Percentiles rank a stretch among this genome's conserved stretches.
These are phyloP conservation scores for Furcifer pardalis DNA, from an alignment of 2,797 vertebrate genomes.

Conservation along the genomic window DNA sequence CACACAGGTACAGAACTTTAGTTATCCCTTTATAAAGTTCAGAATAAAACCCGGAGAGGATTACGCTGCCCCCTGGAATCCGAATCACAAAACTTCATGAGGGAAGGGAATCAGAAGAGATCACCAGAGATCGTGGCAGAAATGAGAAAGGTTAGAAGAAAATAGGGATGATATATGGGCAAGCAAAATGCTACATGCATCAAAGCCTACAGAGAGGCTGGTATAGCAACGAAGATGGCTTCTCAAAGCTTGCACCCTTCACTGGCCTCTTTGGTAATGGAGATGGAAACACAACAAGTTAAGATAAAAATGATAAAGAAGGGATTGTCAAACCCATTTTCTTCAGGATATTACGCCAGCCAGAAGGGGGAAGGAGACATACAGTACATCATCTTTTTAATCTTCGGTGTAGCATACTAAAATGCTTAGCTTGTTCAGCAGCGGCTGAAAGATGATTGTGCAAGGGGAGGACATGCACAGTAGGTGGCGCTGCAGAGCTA, in stretches of 20 bases:
- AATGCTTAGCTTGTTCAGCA: not conserved
- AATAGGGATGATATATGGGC: not conserved
- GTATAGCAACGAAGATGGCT: not conserved
- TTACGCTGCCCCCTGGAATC: too few species aligned
- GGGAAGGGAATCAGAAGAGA: not conserved
- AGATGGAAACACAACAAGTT: not conserved
- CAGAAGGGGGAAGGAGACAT: not conserved
- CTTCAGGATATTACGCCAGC: not conserved
- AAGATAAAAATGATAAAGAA: not conserved
- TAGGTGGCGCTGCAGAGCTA: conserved; percentile 29
- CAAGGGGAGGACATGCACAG: not conserved
- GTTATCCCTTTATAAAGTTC: not conserved
- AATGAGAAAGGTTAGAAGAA: not conserved
- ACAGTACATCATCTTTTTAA: not conserved
- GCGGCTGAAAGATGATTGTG: not conserved
- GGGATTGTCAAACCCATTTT: not conserved
- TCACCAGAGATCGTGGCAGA: not conserved
- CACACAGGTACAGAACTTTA: too few species aligned
- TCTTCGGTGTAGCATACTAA: not conserved
- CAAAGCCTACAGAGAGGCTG: not conserved
- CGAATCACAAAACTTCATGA: too few species aligned
- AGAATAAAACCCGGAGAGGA: not conserved
- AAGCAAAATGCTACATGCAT: not conserved
- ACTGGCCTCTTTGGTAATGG: not conserved
- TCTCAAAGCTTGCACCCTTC: not conserved